Evolutionary conservation across 1,140 invertebrate genomes (phyloP), one percentile per base, ranked within the genome.

Genomic region (Bombus ignitus): DNA sequence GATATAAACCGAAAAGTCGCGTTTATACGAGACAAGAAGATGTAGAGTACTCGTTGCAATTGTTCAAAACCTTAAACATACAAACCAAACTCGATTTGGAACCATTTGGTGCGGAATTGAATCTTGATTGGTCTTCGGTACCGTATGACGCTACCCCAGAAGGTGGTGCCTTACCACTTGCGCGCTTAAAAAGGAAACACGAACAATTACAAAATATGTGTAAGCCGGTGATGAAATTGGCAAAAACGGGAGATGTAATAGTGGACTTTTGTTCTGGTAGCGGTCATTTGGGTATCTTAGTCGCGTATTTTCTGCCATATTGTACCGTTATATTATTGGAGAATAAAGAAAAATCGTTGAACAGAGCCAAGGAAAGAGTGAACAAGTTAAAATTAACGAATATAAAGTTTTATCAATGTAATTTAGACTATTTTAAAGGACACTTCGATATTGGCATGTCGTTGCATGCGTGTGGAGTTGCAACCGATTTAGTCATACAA

Each of bases 201-300:
- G 96, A 99, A 88, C 99, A 99, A 93, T 92, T 99, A 42, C 97
- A 98, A 94, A 99, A 98, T 93, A 95, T 99, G 86, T 97, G 97
- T n/a, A 97, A 97, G 92, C 97, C 98, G 37, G 97, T 98, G 0
- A 92, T 97, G 3, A 96, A 96, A 72, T 94, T 98, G 71, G 97
- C 96, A 0, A 95, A 95, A 80, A 89, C 91, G 0, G 93, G 91
- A 3, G 87, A 94, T 47, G 91, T 96, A 28, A 98, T 99, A 88
- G 98, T 99, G 5, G 99, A 99, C 94, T 99, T 99, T 95, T 99
- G 99, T 95, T 98, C 98, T 91, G 99, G 98, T 6, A 97, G 98
- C 89, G 98, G 98, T 5, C 98, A 99, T 95, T 95, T 99, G 83
- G 98, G 98, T 9, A 97, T 99, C 87, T 91, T 99, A 9, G 92